Evolutionary conservation across 2,113 vertebrate species (phyloP).

Genomic region (Gasterosteus aculeatus): DNA sequence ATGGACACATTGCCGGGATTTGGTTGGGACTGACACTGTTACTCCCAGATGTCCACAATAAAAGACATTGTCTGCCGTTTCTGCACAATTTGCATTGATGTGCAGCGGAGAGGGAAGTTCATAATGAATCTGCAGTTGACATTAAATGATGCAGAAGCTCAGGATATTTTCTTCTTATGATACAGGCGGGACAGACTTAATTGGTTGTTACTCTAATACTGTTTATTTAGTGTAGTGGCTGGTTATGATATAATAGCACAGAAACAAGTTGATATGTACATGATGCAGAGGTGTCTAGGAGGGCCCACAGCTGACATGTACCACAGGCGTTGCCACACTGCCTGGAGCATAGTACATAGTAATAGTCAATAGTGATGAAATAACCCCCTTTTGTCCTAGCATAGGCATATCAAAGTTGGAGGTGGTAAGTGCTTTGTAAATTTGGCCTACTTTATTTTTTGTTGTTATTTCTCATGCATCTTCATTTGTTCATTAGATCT

Average conservation of each 20-base stretch:
- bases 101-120: background rate
- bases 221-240: background rate
- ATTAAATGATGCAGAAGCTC: background rate
- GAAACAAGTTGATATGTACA: background rate
- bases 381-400: background rate
- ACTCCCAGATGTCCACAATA: slow-evolving; percentile 12
- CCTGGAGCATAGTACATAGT: slow-evolving; percentile 1
- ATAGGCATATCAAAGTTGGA: background rate
- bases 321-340: background rate
- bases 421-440: background rate
- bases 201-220: slow-evolving; percentile 3
- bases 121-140: background rate
- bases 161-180: background rate
- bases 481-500: background rate
- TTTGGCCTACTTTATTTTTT: background rate
- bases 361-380: slow-evolving; percentile 6
- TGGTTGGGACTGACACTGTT: background rate
- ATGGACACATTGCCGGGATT: background rate
- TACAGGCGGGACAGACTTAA: background rate
- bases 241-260: background rate
- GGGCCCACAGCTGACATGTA: background rate
- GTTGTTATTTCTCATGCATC: background rate
- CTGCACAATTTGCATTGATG: slow-evolving; percentile 21
- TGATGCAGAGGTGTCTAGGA: background rate
- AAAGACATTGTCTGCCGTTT: background rate